A percentile compares a stretch with the other conserved stretches of the same genome.
phyloP scores from a whole-genome alignment of 1,140 invertebrate genomes.

The Armadillidium nasatum region DNA sequence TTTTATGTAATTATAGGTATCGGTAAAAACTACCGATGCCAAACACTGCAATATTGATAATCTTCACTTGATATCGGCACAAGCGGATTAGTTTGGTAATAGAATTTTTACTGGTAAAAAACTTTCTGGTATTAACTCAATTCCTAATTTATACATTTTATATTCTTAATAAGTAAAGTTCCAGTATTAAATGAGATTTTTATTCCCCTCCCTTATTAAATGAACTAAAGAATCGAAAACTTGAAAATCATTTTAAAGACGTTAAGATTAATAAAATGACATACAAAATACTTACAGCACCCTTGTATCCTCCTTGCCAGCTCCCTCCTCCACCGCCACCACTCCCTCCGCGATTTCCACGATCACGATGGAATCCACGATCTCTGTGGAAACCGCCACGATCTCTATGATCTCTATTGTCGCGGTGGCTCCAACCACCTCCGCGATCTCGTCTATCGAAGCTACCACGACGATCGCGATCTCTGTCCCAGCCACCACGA shows the following conservation, averaged over 20 bases:
- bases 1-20: neutral
- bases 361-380: slow-evolving; percentile 32
- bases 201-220: no score
- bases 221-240: no score
- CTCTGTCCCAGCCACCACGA: slow-evolving; percentile 40
- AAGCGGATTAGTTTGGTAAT: no score
- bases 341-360: slow-evolving; percentile 28
- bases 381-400: slow-evolving; percentile 26
- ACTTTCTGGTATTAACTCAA: no score
- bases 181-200: no score
- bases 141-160: no score
- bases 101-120: no score
- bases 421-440: slow-evolving; percentile 31
- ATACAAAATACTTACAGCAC: neutral
- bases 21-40: neutral
- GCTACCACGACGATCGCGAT: slow-evolving; percentile 30
- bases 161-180: no score
- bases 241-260: no score
- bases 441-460: slow-evolving; percentile 31
- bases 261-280: no score
- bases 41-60: neutral
- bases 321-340: neutral
- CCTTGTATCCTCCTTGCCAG: slow-evolving; percentile 12
- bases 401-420: slow-evolving; percentile 33
- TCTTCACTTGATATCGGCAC: no score